Base-by-base conservation (phyloP, 2,113 vertebrate genomes). In the Triplophysa dalaica region DNA sequence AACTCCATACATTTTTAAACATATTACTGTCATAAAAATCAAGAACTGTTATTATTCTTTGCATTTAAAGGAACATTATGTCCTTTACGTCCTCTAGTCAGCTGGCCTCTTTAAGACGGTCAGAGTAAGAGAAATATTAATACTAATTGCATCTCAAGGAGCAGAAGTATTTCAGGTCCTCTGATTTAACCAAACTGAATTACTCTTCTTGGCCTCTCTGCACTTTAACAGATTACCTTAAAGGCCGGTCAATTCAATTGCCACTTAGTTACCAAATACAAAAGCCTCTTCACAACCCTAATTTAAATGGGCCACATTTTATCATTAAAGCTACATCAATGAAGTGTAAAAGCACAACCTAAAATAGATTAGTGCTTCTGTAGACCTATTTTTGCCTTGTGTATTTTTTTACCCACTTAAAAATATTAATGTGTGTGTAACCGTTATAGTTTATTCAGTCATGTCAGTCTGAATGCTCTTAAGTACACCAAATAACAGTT, bases 151-250 rank as follows among this genome's bases (percentile, higher is more conserved):
- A 54, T 80, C 60, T 74, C 29, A 65, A 45, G 60, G 65, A 75
- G 73, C 58, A 7, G n/a, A 45, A 60, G 63, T 61, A 74, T 75
- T 19, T 75, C 33, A 62, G 74, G 45, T 38, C 69, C 60, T 73
- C 62, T 80, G 43, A 80, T 70, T 64, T 72, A 64, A 41, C 67
- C 29, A 33, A 58, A 4, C 61, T 33, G 33, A 33, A 2, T 29
- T 22, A 41, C 48, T 75, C 50, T 73, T 56, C n/a, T 22, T 74
- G 68, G 70, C 48, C 81, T 72, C 61, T 70, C 61, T 61, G 48
- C 38, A 70, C 61, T 82, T 61, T 81, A 56, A 77, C 33, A 72
- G 62, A 78, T 82, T 45, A 66, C 70, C 60, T 75, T 33, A 65
- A 80, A 70, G 38, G 68, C 52, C 56, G 58, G 45, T 74, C 41